Evolutionary conservation across 53 echinoderm and acorn worm genomes (phyloP).

Genomic region (Paracentrotus lividus): DNA sequence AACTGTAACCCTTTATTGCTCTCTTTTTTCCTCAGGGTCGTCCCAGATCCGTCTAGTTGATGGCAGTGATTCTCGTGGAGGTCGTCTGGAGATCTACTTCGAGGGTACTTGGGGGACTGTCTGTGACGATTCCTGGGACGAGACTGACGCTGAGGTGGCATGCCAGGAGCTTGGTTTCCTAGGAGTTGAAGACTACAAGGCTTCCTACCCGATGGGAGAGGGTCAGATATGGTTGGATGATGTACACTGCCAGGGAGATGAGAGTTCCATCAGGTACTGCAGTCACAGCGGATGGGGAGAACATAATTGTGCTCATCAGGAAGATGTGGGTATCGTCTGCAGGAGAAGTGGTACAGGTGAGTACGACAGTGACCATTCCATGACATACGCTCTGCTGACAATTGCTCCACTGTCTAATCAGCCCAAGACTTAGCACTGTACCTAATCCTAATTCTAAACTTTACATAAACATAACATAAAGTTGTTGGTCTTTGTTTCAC

Average conservation of each 20-base stretch:
- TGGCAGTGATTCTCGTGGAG: slow-evolving; percentile 32
- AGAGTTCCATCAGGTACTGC: slow-evolving; percentile 54
- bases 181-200: neutral
- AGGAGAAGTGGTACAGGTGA: neutral
- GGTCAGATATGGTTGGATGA: slow-evolving; percentile 60
- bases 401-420: too few relatives aligned
- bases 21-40: neutral
- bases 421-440: too few relatives aligned
- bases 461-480: too few relatives aligned
- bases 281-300: slow-evolving; percentile 47
- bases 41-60: slow-evolving; percentile 58
- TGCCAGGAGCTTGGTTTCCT: slow-evolving; percentile 58
- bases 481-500: too few relatives aligned
- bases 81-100: slow-evolving; percentile 68
- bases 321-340: slow-evolving; percentile 59
- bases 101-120: slow-evolving; percentile 61
- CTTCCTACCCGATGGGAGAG: neutral
- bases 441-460: too few relatives aligned
- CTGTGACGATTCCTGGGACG: slow-evolving; percentile 58
- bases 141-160: slow-evolving; percentile 39
- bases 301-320: slow-evolving; percentile 51
- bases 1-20: too few relatives aligned
- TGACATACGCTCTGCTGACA: too few relatives aligned
- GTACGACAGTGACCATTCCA: too few relatives aligned
- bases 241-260: slow-evolving; percentile 32